Percentiles rank a stretch among this genome's conserved stretches.
Conservation (phyloP, 2,888 invertebrate genomes). For the Cheilosia pagana region DNA sequence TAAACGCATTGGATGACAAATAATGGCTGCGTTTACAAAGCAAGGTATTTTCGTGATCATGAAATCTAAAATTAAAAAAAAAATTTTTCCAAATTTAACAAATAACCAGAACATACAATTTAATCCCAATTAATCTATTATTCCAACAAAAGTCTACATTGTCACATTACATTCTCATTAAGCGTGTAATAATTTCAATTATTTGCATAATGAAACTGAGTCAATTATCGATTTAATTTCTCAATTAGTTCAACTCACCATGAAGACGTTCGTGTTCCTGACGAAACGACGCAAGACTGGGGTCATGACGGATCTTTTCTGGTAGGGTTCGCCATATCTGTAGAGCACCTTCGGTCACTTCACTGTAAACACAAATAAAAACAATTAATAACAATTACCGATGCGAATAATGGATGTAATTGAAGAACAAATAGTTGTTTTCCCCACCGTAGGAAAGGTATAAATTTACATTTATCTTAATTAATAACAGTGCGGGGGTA, state of each 20-base stretch:
- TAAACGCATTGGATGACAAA: no score
- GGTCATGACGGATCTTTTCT: constrained; percentile 88
- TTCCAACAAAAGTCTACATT: not conserved
- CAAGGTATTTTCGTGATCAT: no score
- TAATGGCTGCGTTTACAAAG: no score
- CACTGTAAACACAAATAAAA: constrained; percentile 79
- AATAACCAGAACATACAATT: no score
- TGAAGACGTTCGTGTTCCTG: constrained; percentile 83
- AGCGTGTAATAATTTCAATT: not conserved
- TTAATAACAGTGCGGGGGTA: not conserved
- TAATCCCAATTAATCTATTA: no score
- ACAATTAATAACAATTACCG: constrained; percentile 43
- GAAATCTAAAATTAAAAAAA: no score
- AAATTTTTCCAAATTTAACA: no score
- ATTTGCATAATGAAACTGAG: not conserved
- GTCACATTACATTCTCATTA: not conserved
- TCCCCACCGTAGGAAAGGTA: not conserved
- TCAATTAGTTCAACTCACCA: constrained; percentile 78
- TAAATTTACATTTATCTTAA: not conserved
- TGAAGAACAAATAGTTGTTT: constrained; percentile 7
- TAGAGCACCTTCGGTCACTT: constrained; percentile 86
- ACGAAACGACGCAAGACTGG: constrained; percentile 86
- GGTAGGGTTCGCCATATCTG: constrained; percentile 88
- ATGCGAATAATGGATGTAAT: constrained; percentile 10
- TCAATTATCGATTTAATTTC: constrained; percentile 11